phyloP scores from a whole-genome alignment of 2,113 vertebrate species.

The Coptodon bakossiorum region DNA sequence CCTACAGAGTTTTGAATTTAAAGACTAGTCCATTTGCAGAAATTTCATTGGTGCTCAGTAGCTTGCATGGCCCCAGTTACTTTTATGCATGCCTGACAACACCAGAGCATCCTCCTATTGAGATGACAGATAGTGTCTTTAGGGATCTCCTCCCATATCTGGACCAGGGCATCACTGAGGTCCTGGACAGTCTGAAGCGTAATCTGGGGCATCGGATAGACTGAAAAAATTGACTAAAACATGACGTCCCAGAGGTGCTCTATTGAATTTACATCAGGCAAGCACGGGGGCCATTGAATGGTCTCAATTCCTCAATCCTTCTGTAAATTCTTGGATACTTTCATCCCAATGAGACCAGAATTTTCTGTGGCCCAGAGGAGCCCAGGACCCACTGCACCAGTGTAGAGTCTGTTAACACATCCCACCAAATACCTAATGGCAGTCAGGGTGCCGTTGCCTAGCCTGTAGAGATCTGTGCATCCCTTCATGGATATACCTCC shows the following conservation, averaged over 20 bases:
- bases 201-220: background rate
- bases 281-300: background rate
- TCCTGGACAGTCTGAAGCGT: background rate
- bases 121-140: fast-evolving
- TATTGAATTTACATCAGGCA: background rate
- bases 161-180: background rate
- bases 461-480: background rate
- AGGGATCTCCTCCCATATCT: background rate
- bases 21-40: background rate
- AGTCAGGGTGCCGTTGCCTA: background rate
- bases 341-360: background rate
- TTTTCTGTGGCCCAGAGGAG: background rate
- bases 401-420: background rate
- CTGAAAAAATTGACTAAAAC: background rate
- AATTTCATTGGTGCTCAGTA: background rate
- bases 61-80: background rate
- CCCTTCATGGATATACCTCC: background rate
- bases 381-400: background rate
- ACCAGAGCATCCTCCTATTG: background rate
- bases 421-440: background rate
- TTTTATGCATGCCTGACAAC: background rate
- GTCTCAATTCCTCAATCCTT: background rate
- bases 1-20: background rate
- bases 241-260: background rate
- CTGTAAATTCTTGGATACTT: background rate